Evolutionary conservation across 2,797 vertebrate genomes (phyloP), one percentile per base, ranked within the genome.

Genomic region (Dermochelys coriacea): DNA sequence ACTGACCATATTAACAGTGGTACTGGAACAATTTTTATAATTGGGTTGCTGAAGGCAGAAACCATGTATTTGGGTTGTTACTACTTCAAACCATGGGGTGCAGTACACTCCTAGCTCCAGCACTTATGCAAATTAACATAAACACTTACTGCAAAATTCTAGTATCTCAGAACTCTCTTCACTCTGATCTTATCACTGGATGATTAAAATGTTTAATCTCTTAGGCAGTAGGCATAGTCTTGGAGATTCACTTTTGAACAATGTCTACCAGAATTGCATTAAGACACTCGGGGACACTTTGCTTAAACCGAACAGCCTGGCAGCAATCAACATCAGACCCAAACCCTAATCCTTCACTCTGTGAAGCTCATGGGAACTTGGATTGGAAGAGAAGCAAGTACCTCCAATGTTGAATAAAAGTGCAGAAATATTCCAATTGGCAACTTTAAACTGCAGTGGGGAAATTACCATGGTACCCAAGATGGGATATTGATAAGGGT

Each of bases 251-350:
- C 54, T 77, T 75, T 82, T 71, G 47, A 84, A 12, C 47, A 55
- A 49, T 29, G 47, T 80, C 79, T 37, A 50, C 37, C 74, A 54
- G 87, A 82, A 81, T 52, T 52, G 19, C 55, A 55, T 27, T 80
- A 31, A 21, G 52, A 80, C 54, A 89, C 79, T 87, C 85, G 34
- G 50, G n/a, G 18, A 61, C 31, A 61, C 34, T 61, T 61, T 61
- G 31, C 31, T 61, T 29, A 61, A 61, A 61, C 59, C 31, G 4
- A 92, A n/a, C 25, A 54, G 15, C 49, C 29, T 59, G 68, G 31
- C 27, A 0, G 0, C 80, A 61, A 61, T 61, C 78, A 88, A 84
- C 34, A 16, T n/a, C 0, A 0, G 16, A 34, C 0, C 0, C 37
- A 85, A 34, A 92, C 82, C 25, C 0, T 0, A 74, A 79, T 84